Evolutionary conservation across 2,797 vertebrate species (phyloP), one percentile per base, ranked within the genome.

Genomic region (Gephyroberyx darwinii): DNA sequence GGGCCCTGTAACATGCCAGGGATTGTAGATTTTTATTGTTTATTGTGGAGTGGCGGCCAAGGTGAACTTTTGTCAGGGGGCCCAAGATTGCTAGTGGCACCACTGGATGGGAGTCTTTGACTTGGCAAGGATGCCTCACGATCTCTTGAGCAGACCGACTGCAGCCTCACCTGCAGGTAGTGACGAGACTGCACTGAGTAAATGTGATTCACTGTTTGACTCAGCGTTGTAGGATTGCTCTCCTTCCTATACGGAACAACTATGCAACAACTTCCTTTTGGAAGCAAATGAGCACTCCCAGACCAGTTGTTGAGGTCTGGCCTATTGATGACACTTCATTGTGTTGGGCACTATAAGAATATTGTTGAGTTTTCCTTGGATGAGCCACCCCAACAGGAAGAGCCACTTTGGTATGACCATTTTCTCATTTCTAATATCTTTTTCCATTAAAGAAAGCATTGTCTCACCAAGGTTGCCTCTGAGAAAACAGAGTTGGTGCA

Each of bases 381-480:
- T 26, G 26, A 26, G 2, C 26, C 26, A 26, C 26, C 26, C 26
- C 26, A 26, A 26, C 2, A 4, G 26, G 26, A 26, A 26, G 26
- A 26, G 26, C 26, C 26, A 26, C 26, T 62, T 83, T 45, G 1
- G 50, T 56, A 33, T 39, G 68, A n/a, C 52, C 16, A 13, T 69
- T 71, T 59, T 31, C 22, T 65, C 6, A 31, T 64, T 26, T 66
- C 13, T n/a, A n/a, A n/a, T n/a, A n/a, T n/a, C n/a, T n/a, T 63
- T 50, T 37, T 58, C 48, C 48, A 30, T 19, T 20, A 19, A 8
- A 4, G 26, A 30, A 20, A n/a, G 55, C 71, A 79, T 84, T 41
- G 45, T 86, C 16, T 69, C 75, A 35, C 8, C 8, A 72, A 86
- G 76, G 79, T 68, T 87, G 41, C 58, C 26, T 26, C 26, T 72